Evolutionary conservation across 2,113 vertebrate genomes (phyloP), one percentile per base, ranked within the genome.

Genomic region (Sigmodon hispidus): DNA sequence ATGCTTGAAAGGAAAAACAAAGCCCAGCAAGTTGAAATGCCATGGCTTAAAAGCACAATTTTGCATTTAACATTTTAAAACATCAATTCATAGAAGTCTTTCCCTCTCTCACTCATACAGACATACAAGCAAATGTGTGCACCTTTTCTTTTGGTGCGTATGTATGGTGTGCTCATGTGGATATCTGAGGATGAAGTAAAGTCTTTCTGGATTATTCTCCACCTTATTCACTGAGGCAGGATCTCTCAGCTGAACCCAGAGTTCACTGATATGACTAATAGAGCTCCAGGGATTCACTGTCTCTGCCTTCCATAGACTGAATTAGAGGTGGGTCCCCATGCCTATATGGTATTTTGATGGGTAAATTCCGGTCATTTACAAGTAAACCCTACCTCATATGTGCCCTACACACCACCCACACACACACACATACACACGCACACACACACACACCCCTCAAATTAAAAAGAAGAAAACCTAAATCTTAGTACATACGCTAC

Each of bases 41-140:
- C 76, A 72, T 40, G 22, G 24, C 24, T 85, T 69, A 81, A 85
- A 94, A 73, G 59, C 87, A 92, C 91, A 95, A 72, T 45, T 26
- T 43, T 92, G 9, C 29, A 40, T 83, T 94, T 89, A 81, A 40
- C 87, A 65, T 90, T 43, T 86, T 65, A 72, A 89, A 72, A 55
- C 50, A 36, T 11, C 12, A 85, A 40, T 80, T 94, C 70, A 96
- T 0, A 48, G 48, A 93, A 91, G 48, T 67, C 1, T 79, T 50
- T 31, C 16, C 19, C 45, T 50, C 29, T 52, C 16, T 19, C 31
- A 16, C 29, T 22, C 45, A 29, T 22, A 13, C 70, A 48, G 22
- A 45, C 40, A 75, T 19, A 26, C 73, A 76, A 1, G 29, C 43
- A 48, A 45, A 34, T 1, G 2, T 45, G 73, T 31, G 16, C 75